Base-by-base conservation (phyloP, 2,888 invertebrate genomes). In the Conus canariensis region DNA sequence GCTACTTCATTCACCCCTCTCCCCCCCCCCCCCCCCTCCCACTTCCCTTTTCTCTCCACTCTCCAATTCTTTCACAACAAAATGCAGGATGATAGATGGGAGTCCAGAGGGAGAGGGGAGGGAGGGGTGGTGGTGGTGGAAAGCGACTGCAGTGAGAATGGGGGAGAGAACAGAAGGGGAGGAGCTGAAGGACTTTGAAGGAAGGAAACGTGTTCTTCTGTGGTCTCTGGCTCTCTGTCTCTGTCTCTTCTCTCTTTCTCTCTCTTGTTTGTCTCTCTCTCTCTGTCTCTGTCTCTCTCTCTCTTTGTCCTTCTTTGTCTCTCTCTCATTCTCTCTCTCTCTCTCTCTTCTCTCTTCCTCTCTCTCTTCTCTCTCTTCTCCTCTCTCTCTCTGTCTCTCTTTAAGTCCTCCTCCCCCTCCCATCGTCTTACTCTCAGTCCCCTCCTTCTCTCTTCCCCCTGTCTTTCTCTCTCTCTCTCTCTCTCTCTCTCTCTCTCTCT, bases 321-420 rank as follows among this genome's bases (percentile, higher is more conserved):
- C 70, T 22, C 22, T 70, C 22, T 70, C 22, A 12, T 19, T 70
- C 70, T 70, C 22, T 70, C 22, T 22, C 22, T 70, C 22, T 22
- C 22, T 70, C 19, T 70, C 22, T 70, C 70, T 70, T 19, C 16
- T 19, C 16, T 19, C 16, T 19, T 70, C 22, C 16, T 19, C 6
- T 19, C 16, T 6, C 25, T 16, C 9, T 30, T n/a, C 30, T 30
- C 10, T 80, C 30, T 30, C 30, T 80, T 16, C 25, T 30, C 25
- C 30, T 80, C 30, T 25, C 30, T 56, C 56, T 82, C 56, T 82
- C 82, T 82, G 14, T 82, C 82, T 82, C 56, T 82, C 82, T 82
- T 16, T 56, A 3, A 6, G 10, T 56, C 56, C 6, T 19, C 56
- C 16, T 56, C 56, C 56, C 56, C 56, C 19, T 82, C 56, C 12